These are phyloP conservation scores for Murina feae DNA, from an alignment of 2,113 vertebrate species.

Conservation along the genomic window DNA sequence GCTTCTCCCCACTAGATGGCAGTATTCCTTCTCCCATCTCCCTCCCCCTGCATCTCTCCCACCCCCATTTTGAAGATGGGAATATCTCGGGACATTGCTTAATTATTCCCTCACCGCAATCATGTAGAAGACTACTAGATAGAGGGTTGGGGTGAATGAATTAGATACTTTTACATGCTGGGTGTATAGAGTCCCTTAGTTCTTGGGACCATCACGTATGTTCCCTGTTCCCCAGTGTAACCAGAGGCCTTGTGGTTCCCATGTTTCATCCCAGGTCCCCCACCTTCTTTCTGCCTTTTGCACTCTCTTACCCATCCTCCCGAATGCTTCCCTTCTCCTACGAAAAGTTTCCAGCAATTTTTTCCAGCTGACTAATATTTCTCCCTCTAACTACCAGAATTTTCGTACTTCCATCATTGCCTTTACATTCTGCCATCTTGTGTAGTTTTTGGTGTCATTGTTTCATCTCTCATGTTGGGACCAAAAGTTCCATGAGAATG, in stretches of 20 bases:
- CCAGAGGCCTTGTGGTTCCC: neutral
- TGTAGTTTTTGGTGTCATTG: neutral
- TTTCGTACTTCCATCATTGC: neutral
- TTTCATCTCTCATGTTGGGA: neutral
- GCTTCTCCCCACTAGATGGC: constrained; percentile 18
- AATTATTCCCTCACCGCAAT: neutral
- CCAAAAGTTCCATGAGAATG: neutral
- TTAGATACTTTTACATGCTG: neutral
- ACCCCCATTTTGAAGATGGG: neutral
- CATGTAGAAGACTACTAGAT: neutral
- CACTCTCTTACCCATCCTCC: neutral
- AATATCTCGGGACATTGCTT: neutral
- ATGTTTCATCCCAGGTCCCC: neutral
- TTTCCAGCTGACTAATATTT: neutral
- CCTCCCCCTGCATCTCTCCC: neutral
- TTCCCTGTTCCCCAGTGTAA: neutral
- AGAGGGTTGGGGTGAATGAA: neutral
- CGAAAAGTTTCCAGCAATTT: neutral
- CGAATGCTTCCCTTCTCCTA: neutral
- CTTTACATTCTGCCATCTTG: neutral
- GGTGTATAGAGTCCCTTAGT: neutral
- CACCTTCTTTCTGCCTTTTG: neutral
- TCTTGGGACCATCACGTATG: neutral
- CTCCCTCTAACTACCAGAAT: neutral
- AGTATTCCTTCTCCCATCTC: neutral